Base-by-base conservation (phyloP, 53 echinoderm and acorn worm species). In the Apostichopus leukothele region DNA sequence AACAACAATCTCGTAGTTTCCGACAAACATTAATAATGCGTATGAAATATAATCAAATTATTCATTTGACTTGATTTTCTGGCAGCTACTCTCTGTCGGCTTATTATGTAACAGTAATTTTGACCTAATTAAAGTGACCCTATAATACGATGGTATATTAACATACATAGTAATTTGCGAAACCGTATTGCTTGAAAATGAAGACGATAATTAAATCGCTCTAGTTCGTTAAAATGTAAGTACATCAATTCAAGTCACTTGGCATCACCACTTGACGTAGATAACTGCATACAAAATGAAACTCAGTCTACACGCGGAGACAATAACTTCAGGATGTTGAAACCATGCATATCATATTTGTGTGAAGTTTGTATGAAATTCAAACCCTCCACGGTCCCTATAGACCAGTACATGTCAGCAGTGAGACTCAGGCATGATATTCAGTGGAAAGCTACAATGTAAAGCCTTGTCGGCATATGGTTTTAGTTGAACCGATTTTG, bases 341-440 rank as follows among this genome's bases (percentile, higher is more conserved):
- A 71, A n/a, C 6, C 71, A 71, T 16, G 71, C 71, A 71, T 71
- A 71, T 18, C 14, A 16, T 71, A 71, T 16, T 71, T 71, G 71
- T 71, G 71, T 71, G 71, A 71, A 71, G 71, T 71, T 71, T 71
- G 71, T 71, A 18, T 71, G 71, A 71, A 16, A 71, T 71, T 5
- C 71, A n/a, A 71, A 71, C 13, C 71, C 71, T 71, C 71, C 0
- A 13, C 71, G 14, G 71, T 71, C 71, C 71, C 71, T n/a, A n/a
- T 16, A 19, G 71, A 71, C 71, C 71, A 71, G 16, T 6, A 3
- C 71, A 71, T 71, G 71, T 6, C 71, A 71, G 13, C 71, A 16
- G 18, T n/a, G 71, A 71, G 71, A 16, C 16, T 39, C 13, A 71
- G 16, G 18, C 18, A 71, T 71, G 13, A 18, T 16, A 71, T 19